Evolutionary conservation across 2,113 vertebrate species (phyloP).

Genomic region (Oryzias celebensis): DNA sequence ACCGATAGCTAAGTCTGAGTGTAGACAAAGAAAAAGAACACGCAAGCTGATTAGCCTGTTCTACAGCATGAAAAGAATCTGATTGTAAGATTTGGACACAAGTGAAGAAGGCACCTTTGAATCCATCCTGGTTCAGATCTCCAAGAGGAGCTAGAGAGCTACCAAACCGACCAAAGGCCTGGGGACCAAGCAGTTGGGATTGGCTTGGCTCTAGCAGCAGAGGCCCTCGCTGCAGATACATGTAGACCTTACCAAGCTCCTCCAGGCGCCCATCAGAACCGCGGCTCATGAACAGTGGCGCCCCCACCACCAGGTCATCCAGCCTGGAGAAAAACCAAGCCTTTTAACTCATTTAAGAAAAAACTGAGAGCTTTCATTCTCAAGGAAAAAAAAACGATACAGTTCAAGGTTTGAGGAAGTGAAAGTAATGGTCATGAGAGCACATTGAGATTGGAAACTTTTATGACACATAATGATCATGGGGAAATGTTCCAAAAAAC

Average conservation of each 20-base stretch:
- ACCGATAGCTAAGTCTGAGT: conserved; percentile 83
- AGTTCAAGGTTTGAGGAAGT: conserved; percentile 9
- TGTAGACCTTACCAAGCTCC: conserved; percentile 87
- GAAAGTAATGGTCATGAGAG: background rate
- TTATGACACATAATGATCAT: conserved; percentile 17
- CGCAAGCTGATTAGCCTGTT: background rate
- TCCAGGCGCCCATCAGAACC: conserved; percentile 81
- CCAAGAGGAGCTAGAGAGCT: conserved; percentile 85
- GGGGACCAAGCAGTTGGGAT: conserved; percentile 76
- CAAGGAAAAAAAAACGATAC: background rate
- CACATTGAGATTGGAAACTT: background rate
- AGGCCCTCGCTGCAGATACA: conserved; percentile 81
- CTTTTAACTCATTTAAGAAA: background rate
- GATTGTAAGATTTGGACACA: too few species aligned
- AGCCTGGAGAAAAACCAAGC: conserved; percentile 62
- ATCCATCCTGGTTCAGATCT: conserved; percentile 90
- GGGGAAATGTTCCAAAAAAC: conserved; percentile 1
- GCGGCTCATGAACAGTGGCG: conserved; percentile 86
- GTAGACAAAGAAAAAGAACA: conserved; percentile 2
- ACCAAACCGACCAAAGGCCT: conserved; percentile 85
- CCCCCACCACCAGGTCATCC: conserved; percentile 86
- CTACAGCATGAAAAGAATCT: background rate
- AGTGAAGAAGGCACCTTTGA: conserved; percentile 78
- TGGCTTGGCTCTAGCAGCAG: conserved; percentile 67
- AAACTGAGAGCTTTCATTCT: background rate